Evolutionary conservation across 2,113 vertebrate species (phyloP), one percentile per base, ranked within the genome.

Genomic region (Sminthopsis crassicaudata): DNA sequence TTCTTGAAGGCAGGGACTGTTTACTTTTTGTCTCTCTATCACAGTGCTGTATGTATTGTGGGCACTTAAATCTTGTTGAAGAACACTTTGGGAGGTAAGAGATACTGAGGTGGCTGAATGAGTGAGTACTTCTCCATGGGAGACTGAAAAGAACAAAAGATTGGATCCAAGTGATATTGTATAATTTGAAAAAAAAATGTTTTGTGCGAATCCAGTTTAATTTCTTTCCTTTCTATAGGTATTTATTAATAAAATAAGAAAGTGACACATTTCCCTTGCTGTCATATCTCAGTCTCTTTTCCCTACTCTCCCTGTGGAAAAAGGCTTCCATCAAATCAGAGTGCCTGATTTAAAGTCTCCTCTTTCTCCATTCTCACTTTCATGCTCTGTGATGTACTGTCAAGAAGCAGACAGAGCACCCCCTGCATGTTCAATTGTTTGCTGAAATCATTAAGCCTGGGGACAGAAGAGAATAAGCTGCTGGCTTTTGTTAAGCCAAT

Each of bases 61-160:
- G n/a, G 19, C 7, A 42, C 6, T 84, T 84, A 23, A 42, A 42
- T 76, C 12, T 76, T 76, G 60, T 76, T 23, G 19, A 84, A n/a
- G 60, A 67, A 67, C n/a, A 42, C 19, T 84, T 84, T 84, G n/a
- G n/a, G 67, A 42, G n/a, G 19, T 42, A 76, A n/a, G 67, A 42
- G 19, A 84, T 55, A 54, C 46, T 26, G 36, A n/a, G n/a, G 36
- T 16, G 7, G 36, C 51, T 24, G 48, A 48, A 30, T 4, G 52
- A 54, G 88, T 4, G 52, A 54, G 88, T 22, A 0, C 54, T 92
- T 96, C 94, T 94, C 46, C 2, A 46, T 3, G 16, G 89, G 89
- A 92, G 90, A 52, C 55, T 92, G 93, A 53, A 6, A 23, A 36
- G 93, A 95, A 92, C 95, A 96, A 91, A 96, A 53, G 46, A 42